phyloP scores from a whole-genome alignment of 2,113 vertebrate genomes.

The Pantherophis guttatus region DNA sequence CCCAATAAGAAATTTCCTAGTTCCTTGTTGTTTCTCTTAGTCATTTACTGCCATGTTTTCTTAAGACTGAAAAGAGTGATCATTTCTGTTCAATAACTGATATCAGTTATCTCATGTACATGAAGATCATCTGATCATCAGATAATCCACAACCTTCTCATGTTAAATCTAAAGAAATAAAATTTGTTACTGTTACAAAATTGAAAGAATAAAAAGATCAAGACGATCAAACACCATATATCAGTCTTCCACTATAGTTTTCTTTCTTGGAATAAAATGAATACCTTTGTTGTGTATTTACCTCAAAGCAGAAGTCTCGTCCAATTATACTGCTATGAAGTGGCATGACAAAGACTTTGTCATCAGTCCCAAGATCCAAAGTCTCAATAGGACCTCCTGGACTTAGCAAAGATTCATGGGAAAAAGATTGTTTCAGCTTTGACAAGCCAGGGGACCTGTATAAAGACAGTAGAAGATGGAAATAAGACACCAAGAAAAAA shows the following conservation, averaged over 20 bases:
- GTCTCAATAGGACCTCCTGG: conserved; percentile 85
- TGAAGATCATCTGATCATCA: not conserved
- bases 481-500: conserved; percentile 4
- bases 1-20: not conserved
- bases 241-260: not conserved
- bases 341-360: conserved; percentile 86
- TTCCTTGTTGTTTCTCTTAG: not conserved
- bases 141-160: conserved; percentile 34
- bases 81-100: conserved; percentile 16
- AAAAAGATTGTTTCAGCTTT: conserved; percentile 88
- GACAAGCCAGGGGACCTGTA: conserved; percentile 83
- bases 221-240: not conserved
- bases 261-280: not conserved
- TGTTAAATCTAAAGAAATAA: not conserved
- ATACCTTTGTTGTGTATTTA: conserved; percentile 43
- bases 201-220: not conserved
- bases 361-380: conserved; percentile 86
- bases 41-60: conserved; percentile 4
- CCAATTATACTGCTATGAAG: conserved; percentile 95
- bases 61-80: not conserved
- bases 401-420: conserved; percentile 90
- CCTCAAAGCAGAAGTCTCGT: conserved; percentile 98
- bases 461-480: conserved; percentile 2
- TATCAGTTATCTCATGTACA: conserved; percentile 35
- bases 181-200: conserved; percentile 5